phyloP scores from a whole-genome alignment of 2,113 vertebrate genomes.

The Columba livia region DNA sequence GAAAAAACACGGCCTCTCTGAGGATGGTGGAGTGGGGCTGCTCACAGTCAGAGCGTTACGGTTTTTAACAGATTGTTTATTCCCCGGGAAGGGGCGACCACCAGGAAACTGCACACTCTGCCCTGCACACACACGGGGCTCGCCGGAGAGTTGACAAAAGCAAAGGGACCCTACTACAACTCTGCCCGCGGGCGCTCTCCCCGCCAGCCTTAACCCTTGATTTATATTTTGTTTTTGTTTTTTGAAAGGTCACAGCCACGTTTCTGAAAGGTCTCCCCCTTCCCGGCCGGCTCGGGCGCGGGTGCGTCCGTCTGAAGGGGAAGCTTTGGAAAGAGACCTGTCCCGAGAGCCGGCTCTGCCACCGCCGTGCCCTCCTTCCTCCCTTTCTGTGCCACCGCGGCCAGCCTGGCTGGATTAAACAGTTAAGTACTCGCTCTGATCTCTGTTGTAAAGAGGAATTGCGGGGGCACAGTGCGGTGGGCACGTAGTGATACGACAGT shows the following conservation, averaged over 20 bases:
- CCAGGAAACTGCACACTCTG: background rate
- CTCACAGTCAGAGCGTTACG: constrained; percentile 8
- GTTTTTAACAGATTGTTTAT: constrained; percentile 36
- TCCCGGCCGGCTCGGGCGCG: background rate
- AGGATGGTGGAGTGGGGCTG: background rate
- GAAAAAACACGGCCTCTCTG: constrained; percentile 9
- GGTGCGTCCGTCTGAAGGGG: background rate
- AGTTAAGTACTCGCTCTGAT: background rate
- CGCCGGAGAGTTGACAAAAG: background rate
- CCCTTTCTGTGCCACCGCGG: fast-evolving
- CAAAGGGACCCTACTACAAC: background rate
- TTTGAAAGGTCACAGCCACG: background rate
- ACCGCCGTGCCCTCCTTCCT: fast-evolving
- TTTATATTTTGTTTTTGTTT: background rate
- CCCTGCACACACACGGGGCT: background rate
- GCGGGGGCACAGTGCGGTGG: fast-evolving
- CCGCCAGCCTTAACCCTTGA: background rate
- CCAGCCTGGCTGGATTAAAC: background rate
- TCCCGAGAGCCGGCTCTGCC: too few relatives aligned
- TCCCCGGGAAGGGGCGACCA: constrained; percentile 58
- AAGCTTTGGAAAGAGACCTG: background rate
- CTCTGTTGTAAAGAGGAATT: too few relatives aligned
- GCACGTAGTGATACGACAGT: background rate
- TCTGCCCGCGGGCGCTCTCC: too few relatives aligned
- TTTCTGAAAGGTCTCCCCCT: background rate